Evolutionary conservation across 2,797 vertebrate genomes (phyloP).

Genomic region (Neosilurus mollespiculum): DNA sequence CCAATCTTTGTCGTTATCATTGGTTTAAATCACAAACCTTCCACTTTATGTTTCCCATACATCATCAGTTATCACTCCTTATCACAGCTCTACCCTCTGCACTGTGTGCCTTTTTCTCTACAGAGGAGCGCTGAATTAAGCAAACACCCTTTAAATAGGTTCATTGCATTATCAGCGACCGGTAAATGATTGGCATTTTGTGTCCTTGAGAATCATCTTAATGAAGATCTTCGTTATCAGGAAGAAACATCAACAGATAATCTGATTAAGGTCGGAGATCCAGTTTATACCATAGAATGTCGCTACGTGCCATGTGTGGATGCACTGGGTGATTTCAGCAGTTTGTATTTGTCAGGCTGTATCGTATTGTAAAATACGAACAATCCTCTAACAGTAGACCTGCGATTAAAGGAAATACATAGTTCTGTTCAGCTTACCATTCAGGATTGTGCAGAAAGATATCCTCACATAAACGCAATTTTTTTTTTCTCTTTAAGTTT

Average conservation of each 20-base stretch:
- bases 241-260: conserved; percentile 11
- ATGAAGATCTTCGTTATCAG: conserved; percentile 42
- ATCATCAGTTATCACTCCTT: neutral
- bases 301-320: neutral
- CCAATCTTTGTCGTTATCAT: neutral
- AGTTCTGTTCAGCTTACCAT: neutral
- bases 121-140: neutral
- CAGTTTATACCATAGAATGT: neutral
- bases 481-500: neutral
- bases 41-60: neutral
- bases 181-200: conserved; percentile 44
- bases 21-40: neutral
- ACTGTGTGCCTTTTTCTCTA: neutral
- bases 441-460: neutral
- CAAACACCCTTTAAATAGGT: neutral
- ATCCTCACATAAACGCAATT: neutral
- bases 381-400: neutral
- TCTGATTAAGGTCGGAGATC: conserved; percentile 25
- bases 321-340: neutral
- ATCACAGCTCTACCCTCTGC: neutral
- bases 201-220: conserved; percentile 39
- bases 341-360: neutral
- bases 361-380: neutral
- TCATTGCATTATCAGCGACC: neutral
- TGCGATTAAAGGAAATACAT: neutral